Evolutionary conservation across 1,140 invertebrate genomes (phyloP).

Genomic region (Pseudomyrmex gracilis): DNA sequence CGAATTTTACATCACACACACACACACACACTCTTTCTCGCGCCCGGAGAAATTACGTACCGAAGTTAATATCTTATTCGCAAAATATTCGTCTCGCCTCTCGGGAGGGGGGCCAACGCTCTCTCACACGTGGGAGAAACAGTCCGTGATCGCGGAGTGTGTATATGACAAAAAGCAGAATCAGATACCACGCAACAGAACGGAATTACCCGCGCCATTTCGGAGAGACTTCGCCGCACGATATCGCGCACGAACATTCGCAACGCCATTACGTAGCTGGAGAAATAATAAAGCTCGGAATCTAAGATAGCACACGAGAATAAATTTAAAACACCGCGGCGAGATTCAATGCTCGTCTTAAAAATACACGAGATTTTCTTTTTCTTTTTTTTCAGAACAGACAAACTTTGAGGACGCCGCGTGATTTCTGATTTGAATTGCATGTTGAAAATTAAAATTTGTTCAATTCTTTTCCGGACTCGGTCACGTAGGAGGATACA

Average conservation of each 20-base stretch:
- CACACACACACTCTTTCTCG: not conserved
- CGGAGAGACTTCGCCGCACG: not conserved
- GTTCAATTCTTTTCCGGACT: not conserved
- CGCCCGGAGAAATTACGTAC: slow-evolving; percentile 9
- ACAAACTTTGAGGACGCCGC: not conserved
- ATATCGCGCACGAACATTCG: slow-evolving; percentile 15
- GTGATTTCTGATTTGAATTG: not conserved
- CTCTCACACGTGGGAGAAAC: slow-evolving; percentile 5
- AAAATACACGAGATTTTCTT: not conserved
- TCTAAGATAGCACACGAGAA: not conserved
- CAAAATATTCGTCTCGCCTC: not conserved
- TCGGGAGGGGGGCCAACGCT: not conserved
- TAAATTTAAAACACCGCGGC: not conserved
- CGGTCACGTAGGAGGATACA: not conserved
- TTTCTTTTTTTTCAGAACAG: too few relatives aligned
- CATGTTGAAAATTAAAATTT: not conserved
- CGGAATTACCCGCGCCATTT: slow-evolving; percentile 13
- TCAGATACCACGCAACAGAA: slow-evolving; percentile 10
- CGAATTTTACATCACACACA: slow-evolving; percentile 8
- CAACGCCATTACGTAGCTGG: not conserved
- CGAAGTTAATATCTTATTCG: slow-evolving; percentile 37
- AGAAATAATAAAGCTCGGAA: slow-evolving; percentile 20
- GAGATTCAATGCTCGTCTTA: not conserved
- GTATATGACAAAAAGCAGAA: slow-evolving; percentile 12
- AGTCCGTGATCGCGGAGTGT: not conserved